These are phyloP conservation scores for Sebastes jordani DNA, from an alignment of 2,797 vertebrate genomes.

Conservation along the genomic window DNA sequence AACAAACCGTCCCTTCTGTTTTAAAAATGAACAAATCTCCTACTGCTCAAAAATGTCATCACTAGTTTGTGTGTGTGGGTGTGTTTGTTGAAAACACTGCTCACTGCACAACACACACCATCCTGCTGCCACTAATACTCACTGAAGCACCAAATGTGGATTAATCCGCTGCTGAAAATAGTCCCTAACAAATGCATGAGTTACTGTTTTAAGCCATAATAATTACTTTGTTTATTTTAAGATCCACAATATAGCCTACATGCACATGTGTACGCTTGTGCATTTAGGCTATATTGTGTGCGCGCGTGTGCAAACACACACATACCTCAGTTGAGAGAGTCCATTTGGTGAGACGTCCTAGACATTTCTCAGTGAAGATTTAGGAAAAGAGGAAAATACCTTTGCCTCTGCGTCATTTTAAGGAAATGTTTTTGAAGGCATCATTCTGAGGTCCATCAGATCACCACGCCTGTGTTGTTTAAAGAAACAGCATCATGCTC, in stretches of 20 bases:
- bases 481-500: not conserved
- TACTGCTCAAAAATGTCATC: no score
- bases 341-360: not conserved
- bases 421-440: not conserved
- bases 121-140: not conserved
- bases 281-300: no score
- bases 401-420: not conserved
- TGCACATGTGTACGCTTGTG: no score
- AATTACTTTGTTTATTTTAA: not conserved
- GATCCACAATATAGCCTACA: not conserved
- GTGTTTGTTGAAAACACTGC: no score
- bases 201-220: not conserved
- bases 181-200: not conserved
- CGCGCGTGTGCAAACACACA: no score
- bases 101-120: no score
- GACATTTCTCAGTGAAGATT: not conserved
- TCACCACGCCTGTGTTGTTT: not conserved
- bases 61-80: no score
- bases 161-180: not conserved
- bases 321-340: not conserved
- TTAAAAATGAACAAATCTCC: no score
- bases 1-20: no score
- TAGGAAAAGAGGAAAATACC: not conserved
- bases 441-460: not conserved
- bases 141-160: not conserved